phyloP scores from a whole-genome alignment of 2,113 vertebrate species.

The Procavia capensis region DNA sequence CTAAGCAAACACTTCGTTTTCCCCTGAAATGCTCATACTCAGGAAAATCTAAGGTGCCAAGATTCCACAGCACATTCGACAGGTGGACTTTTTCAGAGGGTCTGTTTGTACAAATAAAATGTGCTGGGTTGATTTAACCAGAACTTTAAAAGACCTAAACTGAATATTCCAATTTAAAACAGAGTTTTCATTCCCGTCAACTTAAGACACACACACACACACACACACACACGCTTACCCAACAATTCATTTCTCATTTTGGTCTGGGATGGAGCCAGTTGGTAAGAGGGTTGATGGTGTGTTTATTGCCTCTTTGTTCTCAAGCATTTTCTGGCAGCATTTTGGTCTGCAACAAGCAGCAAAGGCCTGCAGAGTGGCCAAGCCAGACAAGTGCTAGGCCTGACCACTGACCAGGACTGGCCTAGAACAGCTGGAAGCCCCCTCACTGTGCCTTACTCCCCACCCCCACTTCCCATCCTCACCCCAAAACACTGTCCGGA shows the following conservation, averaged over 20 bases:
- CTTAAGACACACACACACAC: not conserved
- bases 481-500: constrained; percentile 16
- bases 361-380: constrained; percentile 31
- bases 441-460: not conserved
- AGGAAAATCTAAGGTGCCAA: not conserved
- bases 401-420: constrained; percentile 15
- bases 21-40: not conserved
- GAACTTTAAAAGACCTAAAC: not conserved
- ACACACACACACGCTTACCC: not conserved
- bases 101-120: not conserved
- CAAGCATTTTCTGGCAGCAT: constrained; percentile 58
- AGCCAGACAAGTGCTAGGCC: constrained; percentile 32
- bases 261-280: constrained; percentile 70
- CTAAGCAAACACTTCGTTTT: not conserved
- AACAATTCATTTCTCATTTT: constrained; percentile 76
- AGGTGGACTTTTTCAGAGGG: not conserved
- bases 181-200: constrained; percentile 42
- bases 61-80: not conserved
- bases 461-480: not conserved
- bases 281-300: constrained; percentile 66
- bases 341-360: constrained; percentile 44
- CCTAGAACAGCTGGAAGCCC: not conserved
- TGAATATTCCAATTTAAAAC: constrained; percentile 8
- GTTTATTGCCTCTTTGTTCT: constrained; percentile 76
- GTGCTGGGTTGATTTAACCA: not conserved